Percentiles rank a stretch among this genome's conserved stretches.
Conservation (phyloP, 2,888 invertebrate genomes). For the Dolichomitus sp. region DNA sequence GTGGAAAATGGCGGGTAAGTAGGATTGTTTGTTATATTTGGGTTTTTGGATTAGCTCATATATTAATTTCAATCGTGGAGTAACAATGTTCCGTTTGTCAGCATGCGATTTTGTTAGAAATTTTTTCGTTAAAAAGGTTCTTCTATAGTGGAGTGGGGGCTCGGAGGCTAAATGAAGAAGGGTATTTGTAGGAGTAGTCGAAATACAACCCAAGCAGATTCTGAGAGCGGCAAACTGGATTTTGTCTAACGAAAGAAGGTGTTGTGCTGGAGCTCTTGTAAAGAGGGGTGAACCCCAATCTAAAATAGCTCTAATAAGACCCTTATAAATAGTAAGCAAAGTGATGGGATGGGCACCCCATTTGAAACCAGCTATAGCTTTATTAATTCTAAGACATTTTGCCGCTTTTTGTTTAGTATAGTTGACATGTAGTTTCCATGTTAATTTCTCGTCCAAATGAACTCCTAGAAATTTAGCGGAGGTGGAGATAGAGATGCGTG, state of each 20-base stretch:
- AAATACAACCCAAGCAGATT: neutral
- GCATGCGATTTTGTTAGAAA: neutral
- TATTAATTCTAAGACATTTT: constrained; percentile 2
- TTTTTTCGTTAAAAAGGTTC: neutral
- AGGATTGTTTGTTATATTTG: too few relatives aligned
- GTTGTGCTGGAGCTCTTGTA: neutral
- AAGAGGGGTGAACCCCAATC: constrained; percentile 2
- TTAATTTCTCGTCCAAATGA: neutral
- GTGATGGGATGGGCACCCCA: neutral
- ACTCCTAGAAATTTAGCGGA: constrained; percentile 3
- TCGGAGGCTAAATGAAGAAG: neutral
- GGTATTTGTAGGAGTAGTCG: neutral
- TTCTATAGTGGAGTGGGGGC: neutral
- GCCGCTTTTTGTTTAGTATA: constrained; percentile 2
- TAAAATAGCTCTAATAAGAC: neutral
- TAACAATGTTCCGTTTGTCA: neutral
- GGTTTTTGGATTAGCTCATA: too few relatives aligned
- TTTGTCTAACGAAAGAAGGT: neutral
- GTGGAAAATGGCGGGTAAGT: too few relatives aligned
- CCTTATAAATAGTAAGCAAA: neutral
- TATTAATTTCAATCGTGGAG: too few relatives aligned
- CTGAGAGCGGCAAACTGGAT: constrained; percentile 15
- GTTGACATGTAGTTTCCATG: neutral
- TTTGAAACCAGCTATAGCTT: constrained; percentile 10
- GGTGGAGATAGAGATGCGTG: neutral